Percentiles rank a stretch among this genome's conserved stretches.
These are phyloP conservation scores for Camelus bactrianus DNA, from an alignment of 2,113 vertebrate genomes.

Conservation along the genomic window DNA sequence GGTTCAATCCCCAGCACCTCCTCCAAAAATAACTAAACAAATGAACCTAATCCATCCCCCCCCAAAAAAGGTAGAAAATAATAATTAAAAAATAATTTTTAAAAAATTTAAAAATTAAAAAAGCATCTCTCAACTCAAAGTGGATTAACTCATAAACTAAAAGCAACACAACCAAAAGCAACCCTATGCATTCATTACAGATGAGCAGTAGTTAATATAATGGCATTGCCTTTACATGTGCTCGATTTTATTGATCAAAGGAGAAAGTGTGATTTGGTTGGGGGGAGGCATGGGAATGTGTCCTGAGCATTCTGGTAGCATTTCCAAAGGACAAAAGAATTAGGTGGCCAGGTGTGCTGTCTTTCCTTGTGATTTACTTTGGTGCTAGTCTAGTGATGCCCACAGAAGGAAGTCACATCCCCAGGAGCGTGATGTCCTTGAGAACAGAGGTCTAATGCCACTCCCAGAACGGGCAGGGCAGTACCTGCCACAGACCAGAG, in stretches of 20 bases:
- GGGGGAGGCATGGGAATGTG: rapidly evolving
- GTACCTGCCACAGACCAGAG: not conserved
- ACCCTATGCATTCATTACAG: not conserved
- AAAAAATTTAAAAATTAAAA: not conserved
- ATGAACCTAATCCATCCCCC: no score
- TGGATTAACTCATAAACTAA: slow-evolving; percentile 56
- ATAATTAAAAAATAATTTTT: no score
- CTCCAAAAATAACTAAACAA: no score
- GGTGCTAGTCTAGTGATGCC: not conserved
- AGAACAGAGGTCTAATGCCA: not conserved
- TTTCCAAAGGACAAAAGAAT: not conserved
- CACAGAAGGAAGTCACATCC: not conserved
- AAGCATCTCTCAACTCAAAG: slow-evolving; percentile 25
- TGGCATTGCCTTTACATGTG: slow-evolving; percentile 37
- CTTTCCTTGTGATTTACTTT: not conserved
- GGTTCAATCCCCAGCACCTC: no score
- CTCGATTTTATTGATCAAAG: not conserved
- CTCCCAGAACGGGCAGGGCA: not conserved
- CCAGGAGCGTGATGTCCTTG: not conserved
- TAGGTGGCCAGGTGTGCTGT: rapidly evolving
- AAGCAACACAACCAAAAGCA: slow-evolving; percentile 41
- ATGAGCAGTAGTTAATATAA: slow-evolving; percentile 51
- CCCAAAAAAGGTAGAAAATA: no score
- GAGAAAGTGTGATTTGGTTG: not conserved
- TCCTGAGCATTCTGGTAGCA: not conserved